Evolutionary conservation across 2,113 vertebrate genomes (phyloP).

Genomic region (Murina feae): DNA sequence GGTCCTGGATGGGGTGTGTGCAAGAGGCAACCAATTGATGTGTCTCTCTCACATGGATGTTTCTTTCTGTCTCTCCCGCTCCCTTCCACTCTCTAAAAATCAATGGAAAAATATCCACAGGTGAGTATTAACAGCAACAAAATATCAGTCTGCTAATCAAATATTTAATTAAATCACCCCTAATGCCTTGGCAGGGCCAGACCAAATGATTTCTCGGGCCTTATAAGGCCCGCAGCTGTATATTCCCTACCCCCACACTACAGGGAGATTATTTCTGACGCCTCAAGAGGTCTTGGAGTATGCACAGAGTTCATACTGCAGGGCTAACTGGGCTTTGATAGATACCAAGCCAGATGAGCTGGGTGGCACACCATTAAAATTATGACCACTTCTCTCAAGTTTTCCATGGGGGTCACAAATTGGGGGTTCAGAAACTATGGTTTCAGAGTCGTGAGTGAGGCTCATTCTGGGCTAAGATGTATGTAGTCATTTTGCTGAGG

Average conservation of each 20-base stretch:
- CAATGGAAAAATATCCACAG: no score
- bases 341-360: neutral
- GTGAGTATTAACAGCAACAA: no score
- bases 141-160: no score
- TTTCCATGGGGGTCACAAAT: constrained; percentile 7
- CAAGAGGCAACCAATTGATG: no score
- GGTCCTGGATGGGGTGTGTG: no score
- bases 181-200: no score
- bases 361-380: constrained; percentile 11
- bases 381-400: constrained; percentile 14
- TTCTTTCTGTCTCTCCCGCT: no score
- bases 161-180: no score
- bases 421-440: neutral
- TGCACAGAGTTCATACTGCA: neutral
- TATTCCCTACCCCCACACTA: neutral
- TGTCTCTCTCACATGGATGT: no score
- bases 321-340: neutral
- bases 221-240: no score
- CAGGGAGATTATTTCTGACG: neutral
- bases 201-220: no score
- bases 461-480: neutral
- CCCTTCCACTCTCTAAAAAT: no score
- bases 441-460: neutral
- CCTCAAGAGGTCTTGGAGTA: neutral
- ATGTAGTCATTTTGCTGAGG: neutral